These are phyloP conservation scores for Ophioninae sp. DNA, from an alignment of 2,888 invertebrate species.

Conservation along the genomic window DNA sequence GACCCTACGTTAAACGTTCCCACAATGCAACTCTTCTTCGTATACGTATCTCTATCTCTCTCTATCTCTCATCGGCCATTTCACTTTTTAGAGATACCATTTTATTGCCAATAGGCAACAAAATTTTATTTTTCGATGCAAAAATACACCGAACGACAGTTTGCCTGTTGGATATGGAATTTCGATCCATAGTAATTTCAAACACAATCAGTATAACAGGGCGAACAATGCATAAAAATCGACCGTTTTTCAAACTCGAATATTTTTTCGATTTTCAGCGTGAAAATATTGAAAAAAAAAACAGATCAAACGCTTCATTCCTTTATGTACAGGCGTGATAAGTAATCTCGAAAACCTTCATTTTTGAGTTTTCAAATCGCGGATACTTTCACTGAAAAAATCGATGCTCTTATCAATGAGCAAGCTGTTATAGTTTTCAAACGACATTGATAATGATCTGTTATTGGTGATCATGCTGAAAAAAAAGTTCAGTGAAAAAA, in stretches of 20 bases:
- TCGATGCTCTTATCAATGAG: background rate
- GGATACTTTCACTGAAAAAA: background rate
- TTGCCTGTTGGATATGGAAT: background rate
- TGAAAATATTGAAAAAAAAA: background rate
- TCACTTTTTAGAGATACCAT: background rate
- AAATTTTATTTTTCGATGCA: constrained; percentile 2
- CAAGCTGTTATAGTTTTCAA: background rate
- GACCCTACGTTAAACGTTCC: constrained; percentile 12
- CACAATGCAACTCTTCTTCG: constrained; percentile 6
- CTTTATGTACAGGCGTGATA: background rate
- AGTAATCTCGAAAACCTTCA: background rate
- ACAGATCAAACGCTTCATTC: background rate
- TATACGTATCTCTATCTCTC: background rate
- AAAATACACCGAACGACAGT: background rate
- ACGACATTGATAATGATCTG: background rate
- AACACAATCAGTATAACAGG: background rate
- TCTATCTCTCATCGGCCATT: background rate
- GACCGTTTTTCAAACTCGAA: background rate
- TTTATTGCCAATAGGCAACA: background rate
- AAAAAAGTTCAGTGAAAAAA: constrained; percentile 33
- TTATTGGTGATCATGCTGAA: background rate
- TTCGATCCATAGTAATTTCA: constrained; percentile 4
- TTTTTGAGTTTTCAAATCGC: background rate
- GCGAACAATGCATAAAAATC: background rate
- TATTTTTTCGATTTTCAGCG: background rate